phyloP scores from a whole-genome alignment of 2,113 vertebrate species.

The Camelus bactrianus region DNA sequence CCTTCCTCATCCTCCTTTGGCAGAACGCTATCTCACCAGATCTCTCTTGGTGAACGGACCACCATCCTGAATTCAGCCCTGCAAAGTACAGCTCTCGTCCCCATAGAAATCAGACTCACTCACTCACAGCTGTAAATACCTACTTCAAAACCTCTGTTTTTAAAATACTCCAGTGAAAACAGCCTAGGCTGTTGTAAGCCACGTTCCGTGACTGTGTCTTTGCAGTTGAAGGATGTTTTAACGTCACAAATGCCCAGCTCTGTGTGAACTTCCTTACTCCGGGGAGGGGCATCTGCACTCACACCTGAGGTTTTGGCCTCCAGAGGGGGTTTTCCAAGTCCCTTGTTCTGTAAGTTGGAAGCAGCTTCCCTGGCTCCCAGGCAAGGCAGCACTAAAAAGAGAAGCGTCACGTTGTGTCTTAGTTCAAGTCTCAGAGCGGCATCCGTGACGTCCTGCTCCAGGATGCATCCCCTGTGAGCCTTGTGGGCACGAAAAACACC shows the following conservation, averaged over 20 bases:
- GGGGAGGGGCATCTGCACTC: background rate
- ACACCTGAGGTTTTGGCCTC: background rate
- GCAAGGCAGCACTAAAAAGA: background rate
- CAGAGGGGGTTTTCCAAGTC: background rate
- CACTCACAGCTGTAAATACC: background rate
- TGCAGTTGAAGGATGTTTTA: background rate
- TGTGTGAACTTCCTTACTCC: background rate
- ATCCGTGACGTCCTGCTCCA: background rate
- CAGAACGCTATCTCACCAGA: background rate
- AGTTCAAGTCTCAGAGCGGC: background rate
- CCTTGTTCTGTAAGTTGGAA: background rate
- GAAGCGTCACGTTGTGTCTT: background rate
- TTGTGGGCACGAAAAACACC: background rate
- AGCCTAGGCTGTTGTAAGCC: background rate
- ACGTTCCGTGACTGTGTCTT: background rate
- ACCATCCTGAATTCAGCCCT: background rate
- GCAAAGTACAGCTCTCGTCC: background rate
- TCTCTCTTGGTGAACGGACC: background rate
- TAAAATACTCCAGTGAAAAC: background rate
- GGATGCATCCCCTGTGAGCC: background rate
- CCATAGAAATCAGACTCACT: background rate
- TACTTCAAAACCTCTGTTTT: slow-evolving; percentile 13
- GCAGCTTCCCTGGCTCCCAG: background rate
- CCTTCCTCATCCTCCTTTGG: background rate
- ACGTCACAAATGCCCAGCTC: background rate